Conservation (phyloP, 2,113 vertebrate genomes). For the Poicephalus gulielmi region DNA sequence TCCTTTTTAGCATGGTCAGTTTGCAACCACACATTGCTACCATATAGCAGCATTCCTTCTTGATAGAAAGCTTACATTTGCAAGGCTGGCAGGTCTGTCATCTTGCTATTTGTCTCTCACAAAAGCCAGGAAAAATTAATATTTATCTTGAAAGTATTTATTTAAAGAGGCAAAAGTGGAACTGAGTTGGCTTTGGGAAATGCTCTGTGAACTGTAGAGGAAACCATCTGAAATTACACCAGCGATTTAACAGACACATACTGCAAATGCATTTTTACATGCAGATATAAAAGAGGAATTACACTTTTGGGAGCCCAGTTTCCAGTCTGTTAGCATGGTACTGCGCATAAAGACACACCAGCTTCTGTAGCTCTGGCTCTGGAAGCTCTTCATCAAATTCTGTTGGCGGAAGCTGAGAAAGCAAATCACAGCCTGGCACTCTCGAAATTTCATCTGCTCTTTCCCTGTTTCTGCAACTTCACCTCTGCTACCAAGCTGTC, state of each 20-base stretch:
- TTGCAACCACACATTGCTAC: neutral
- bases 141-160: neutral
- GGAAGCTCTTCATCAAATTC: neutral
- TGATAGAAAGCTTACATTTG: neutral
- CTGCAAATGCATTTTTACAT: neutral
- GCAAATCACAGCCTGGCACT: neutral
- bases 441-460: neutral
- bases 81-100: neutral
- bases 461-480: neutral
- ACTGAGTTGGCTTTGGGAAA: neutral
- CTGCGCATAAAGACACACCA: neutral
- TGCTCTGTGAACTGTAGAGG: neutral
- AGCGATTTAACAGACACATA: neutral
- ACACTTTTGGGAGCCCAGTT: neutral
- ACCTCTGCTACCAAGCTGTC: neutral
- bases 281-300: neutral
- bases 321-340: neutral
- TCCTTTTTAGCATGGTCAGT: neutral
- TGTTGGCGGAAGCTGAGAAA: neutral
- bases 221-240: neutral
- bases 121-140: neutral
- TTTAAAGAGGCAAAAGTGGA: neutral
- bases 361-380: neutral
- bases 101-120: neutral
- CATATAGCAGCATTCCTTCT: neutral